These are phyloP conservation scores for Dascyllus trimaculatus DNA, from an alignment of 2,113 vertebrate genomes.

Conservation along the genomic window DNA sequence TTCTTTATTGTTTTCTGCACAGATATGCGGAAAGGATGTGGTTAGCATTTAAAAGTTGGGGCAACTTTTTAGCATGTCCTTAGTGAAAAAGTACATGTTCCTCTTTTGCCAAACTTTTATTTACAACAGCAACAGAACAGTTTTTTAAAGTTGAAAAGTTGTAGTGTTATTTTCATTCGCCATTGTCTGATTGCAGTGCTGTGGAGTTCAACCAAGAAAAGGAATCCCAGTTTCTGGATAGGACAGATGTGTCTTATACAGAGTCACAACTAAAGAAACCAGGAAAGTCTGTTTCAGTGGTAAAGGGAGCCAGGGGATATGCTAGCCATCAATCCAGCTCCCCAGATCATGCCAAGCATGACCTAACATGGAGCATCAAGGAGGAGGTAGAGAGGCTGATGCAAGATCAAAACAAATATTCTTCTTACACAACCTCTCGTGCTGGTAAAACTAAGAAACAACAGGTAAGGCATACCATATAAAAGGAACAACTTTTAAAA, in stretches of 20 bases:
- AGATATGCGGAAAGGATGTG: too few species aligned
- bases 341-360: background rate
- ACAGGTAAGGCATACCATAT: slow-evolving; percentile 51
- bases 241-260: background rate
- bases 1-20: too few species aligned
- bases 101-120: too few species aligned
- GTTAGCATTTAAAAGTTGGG: too few species aligned
- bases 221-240: background rate
- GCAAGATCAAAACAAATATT: slow-evolving; percentile 59
- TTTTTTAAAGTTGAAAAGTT: too few species aligned
- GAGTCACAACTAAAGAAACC: background rate
- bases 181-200: slow-evolving; percentile 30
- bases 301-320: background rate
- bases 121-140: too few species aligned
- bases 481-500: background rate
- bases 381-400: slow-evolving; percentile 78
- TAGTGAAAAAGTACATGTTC: too few species aligned
- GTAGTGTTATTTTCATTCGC: background rate
- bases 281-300: background rate
- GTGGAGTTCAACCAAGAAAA: slow-evolving; percentile 2
- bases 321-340: background rate
- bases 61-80: too few species aligned
- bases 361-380: slow-evolving; percentile 61
- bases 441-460: slow-evolving; percentile 54
- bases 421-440: background rate